Percentiles rank a stretch among this genome's conserved stretches.
These are phyloP conservation scores for Arbacia lixula DNA, from an alignment of 53 echinoderm and acorn worm genomes.

Conservation along the genomic window DNA sequence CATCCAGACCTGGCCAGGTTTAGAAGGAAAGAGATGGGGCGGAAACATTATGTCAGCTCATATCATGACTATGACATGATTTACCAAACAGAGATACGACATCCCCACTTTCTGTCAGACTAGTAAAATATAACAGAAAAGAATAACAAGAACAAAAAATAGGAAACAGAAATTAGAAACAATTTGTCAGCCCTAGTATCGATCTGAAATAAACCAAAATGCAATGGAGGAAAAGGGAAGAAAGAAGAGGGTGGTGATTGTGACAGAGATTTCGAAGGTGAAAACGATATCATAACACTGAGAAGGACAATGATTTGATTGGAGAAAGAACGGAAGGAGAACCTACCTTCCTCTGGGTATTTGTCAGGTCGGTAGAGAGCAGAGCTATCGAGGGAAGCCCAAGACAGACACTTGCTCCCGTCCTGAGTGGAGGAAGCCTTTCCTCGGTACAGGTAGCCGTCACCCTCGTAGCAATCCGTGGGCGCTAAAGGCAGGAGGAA, in stretches of 20 bases:
- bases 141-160: no score
- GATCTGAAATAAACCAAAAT: no score
- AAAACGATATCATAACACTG: neutral
- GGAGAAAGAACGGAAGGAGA: neutral
- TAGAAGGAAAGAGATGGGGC: no score
- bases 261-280: no score
- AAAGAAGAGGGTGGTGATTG: neutral
- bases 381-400: slow-evolving; percentile 35
- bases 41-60: no score
- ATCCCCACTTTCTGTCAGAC: no score
- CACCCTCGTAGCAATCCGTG: slow-evolving; percentile 72
- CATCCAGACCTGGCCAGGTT: slow-evolving; percentile 62
- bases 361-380: slow-evolving; percentile 54
- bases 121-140: no score
- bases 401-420: slow-evolving; percentile 42
- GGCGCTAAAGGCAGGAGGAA: slow-evolving; percentile 30
- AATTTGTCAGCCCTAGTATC: no score
- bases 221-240: neutral
- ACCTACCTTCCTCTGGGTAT: slow-evolving; percentile 65
- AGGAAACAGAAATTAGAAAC: no score
- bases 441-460: slow-evolving; percentile 70
- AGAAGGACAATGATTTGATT: no score
- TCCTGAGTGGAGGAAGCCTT: slow-evolving; percentile 33
- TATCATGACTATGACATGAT: no score
- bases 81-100: no score